phyloP scores from a whole-genome alignment of 2,888 invertebrate genomes.

The Drosophila falleni region DNA sequence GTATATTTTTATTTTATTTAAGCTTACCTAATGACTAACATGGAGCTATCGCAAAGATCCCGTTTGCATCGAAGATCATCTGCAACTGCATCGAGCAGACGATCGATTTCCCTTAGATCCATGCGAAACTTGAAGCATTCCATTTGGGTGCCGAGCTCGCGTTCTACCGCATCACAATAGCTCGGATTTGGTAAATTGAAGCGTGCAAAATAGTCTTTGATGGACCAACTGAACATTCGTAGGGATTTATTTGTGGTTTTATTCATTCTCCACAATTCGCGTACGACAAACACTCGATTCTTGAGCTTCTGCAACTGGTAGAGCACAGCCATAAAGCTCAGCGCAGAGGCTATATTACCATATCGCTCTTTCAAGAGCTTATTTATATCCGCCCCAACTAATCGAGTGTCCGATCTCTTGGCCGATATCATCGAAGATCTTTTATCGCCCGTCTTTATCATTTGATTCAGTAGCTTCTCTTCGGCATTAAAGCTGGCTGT shows the following conservation, averaged over 20 bases:
- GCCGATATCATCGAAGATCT: neutral
- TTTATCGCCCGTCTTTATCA: neutral
- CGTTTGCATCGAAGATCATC: constrained; percentile 15
- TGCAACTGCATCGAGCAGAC: constrained; percentile 33
- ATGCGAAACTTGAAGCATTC: constrained; percentile 52
- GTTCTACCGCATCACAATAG: constrained; percentile 51
- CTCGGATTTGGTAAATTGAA: constrained; percentile 26
- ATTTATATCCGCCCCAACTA: neutral
- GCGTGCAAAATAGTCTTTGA: constrained; percentile 41
- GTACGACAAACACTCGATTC: constrained; percentile 14
- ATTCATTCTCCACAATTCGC: constrained; percentile 10
- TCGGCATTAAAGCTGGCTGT: neutral
- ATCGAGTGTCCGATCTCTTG: neutral
- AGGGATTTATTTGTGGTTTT: neutral
- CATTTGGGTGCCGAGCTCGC: constrained; percentile 22
- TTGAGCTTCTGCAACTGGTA: constrained; percentile 40
- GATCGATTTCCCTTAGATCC: constrained; percentile 45
- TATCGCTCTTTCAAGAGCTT: constrained; percentile 41
- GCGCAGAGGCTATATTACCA: constrained; percentile 24
- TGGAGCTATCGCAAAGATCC: constrained; percentile 17
- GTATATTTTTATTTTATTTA: neutral
- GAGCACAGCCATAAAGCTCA: constrained; percentile 35
- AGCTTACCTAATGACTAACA: constrained; percentile 37
- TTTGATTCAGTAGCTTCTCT: neutral
- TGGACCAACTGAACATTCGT: constrained; percentile 57